A percentile compares a stretch with the other conserved stretches of the same genome.
These are phyloP conservation scores for Thereva unica DNA, from an alignment of 2,888 invertebrate genomes.

Conservation along the genomic window DNA sequence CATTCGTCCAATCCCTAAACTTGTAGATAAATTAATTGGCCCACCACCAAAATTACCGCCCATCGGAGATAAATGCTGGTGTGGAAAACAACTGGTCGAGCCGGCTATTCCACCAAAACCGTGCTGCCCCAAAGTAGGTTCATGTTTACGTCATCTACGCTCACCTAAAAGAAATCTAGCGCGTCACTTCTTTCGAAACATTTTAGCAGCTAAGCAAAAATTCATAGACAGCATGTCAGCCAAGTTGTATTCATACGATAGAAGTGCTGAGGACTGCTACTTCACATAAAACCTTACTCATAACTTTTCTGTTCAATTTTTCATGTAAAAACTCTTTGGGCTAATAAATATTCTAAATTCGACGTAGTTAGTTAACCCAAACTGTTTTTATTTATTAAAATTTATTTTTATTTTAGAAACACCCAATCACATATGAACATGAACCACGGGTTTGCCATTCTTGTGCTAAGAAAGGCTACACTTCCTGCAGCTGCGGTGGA, in stretches of 20 bases:
- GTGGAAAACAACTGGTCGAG: constrained; percentile 54
- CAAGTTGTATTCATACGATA: background rate
- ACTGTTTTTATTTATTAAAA: constrained; percentile 20
- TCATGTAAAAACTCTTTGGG: constrained; percentile 27
- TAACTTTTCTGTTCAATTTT: constrained; percentile 11
- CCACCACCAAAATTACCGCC: constrained; percentile 48
- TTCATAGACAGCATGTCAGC: background rate
- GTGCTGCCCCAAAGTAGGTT: constrained; percentile 52
- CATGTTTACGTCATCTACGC: constrained; percentile 48
- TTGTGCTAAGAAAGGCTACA: background rate
- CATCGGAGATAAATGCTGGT: constrained; percentile 55
- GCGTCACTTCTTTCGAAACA: constrained; percentile 47
- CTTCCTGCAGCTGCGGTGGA: too few relatives aligned
- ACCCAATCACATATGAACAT: constrained; percentile 18
- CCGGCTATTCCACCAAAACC: constrained; percentile 51
- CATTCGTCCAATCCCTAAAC: constrained; percentile 39
- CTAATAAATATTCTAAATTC: constrained; percentile 25
- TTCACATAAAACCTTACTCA: too few relatives aligned
- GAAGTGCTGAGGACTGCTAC: too few relatives aligned
- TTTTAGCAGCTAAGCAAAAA: constrained; percentile 15
- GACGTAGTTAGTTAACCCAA: constrained; percentile 11
- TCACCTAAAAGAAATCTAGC: constrained; percentile 49
- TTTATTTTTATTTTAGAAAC: constrained; percentile 28
- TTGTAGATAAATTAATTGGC: constrained; percentile 38
- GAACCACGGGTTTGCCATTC: constrained; percentile 8